Conservation (phyloP, 1,140 invertebrate species). For the Procambarus clarkii region DNA sequence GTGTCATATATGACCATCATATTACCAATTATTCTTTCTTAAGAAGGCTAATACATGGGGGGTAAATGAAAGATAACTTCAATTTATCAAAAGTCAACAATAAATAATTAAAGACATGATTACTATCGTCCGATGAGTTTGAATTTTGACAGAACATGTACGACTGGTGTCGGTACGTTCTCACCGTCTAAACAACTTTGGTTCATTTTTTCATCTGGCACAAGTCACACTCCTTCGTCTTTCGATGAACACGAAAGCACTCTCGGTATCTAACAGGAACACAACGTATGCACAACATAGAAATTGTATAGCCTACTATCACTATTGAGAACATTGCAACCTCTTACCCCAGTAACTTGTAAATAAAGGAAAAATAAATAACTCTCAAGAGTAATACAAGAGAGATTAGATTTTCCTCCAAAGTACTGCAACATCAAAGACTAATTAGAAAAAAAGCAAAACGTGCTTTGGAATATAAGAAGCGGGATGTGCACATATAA, state of each 20-base stretch:
- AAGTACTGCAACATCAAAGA: not conserved
- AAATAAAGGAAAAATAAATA: conserved; percentile 26
- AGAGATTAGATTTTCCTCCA: not conserved
- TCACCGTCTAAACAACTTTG: not conserved
- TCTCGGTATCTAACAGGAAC: conserved; percentile 7
- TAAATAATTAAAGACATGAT: not conserved
- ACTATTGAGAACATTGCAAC: not conserved
- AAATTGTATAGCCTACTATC: conserved; percentile 24
- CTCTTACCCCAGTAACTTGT: conserved; percentile 13
- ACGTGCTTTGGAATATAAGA: conserved; percentile 38
- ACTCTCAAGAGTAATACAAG: conserved; percentile 15
- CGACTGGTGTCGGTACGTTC: not conserved
- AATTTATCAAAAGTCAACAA: not conserved
- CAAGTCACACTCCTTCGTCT: not conserved
- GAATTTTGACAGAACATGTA: conserved; percentile 18
- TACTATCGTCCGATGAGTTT: not conserved
- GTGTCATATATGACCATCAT: not conserved
- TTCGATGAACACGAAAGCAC: not conserved
- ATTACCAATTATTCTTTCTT: not conserved
- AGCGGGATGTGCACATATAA: conserved; percentile 33
- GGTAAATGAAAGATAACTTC: not conserved
- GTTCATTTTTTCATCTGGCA: not conserved
- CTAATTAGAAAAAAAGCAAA: conserved; percentile 10
- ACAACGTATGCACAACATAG: conserved; percentile 28
- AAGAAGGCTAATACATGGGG: not conserved